Base-by-base conservation (phyloP, 1,140 invertebrate species). In the Panagrolaimus sp. region DNA sequence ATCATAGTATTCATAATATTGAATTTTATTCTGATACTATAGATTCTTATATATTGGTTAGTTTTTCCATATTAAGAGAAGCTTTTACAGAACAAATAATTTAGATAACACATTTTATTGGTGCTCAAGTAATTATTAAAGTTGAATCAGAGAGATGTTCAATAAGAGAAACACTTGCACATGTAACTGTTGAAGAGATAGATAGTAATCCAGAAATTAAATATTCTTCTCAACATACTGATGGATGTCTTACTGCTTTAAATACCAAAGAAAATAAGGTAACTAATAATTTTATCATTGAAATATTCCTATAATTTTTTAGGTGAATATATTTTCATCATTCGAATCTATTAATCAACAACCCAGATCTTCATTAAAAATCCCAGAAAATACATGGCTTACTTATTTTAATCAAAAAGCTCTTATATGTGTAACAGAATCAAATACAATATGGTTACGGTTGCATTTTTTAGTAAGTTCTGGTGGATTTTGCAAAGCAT, bases 91-190 rank as follows among this genome's bases (percentile, higher is more conserved):
- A 38, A 7, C 31, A 38, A 38, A 38, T 4, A 38, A 25, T 57
- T 57, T 57, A 57, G 51, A 27, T 57, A 25, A 57, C 51, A 25
- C 51, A 57, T 27, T 57, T 57, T 16, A 27, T 16, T 9, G 51
- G 51, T 27, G 51, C 51, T 57, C 51, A 57, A 16, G 27, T 57
- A 57, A 20, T 57, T 57, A 16, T 57, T n/a, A 57, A 16, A 57
- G 51, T 57, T 23, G 51, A 57, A 27, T 57, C 51, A 11, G 51
- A 57, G 20, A 20, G 27, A 20, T 57, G 51, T 27, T 20, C 2
- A 20, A 27, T 57, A 1, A 20, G 51, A 57, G 51, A 57, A 16
- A 57, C 51, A 13, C 20, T 57, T 14, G 51, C 51, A 13, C 51
- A 57, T 57, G 51, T 27, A 1, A 16, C 20, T 20, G 27, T 57